These are phyloP conservation scores for Pseudochirops cupreus DNA, from an alignment of 2,797 vertebrate genomes.

Conservation along the genomic window DNA sequence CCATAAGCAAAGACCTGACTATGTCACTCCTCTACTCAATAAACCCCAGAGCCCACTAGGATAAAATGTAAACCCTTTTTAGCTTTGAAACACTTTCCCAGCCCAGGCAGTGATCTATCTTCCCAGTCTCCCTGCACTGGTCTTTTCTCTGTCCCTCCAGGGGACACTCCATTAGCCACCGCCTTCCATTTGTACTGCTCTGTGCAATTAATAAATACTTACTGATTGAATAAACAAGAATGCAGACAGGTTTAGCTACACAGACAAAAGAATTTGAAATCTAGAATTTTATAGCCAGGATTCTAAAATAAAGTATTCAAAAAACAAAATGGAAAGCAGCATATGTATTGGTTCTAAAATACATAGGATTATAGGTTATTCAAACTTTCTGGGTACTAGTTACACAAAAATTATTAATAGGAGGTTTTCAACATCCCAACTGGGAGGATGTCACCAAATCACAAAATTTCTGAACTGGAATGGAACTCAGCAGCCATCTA, in stretches of 20 bases:
- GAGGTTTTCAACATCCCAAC: background rate
- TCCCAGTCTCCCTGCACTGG: background rate
- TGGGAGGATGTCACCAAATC: background rate
- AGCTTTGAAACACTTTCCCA: background rate
- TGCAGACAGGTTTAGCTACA: fast-evolving
- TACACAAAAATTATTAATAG: background rate
- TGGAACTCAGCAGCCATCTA: background rate
- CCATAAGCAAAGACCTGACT: background rate
- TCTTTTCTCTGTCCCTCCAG: background rate
- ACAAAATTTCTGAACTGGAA: background rate
- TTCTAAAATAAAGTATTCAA: background rate
- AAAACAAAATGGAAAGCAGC: background rate
- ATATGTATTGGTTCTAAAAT: background rate
- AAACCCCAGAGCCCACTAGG: background rate
- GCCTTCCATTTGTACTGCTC: background rate
- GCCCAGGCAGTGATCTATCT: background rate
- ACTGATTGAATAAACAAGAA: background rate
- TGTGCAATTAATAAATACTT: background rate
- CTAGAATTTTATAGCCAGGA: background rate
- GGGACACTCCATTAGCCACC: no score
- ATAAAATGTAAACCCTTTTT: background rate
- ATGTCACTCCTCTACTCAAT: background rate
- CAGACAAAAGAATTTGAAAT: background rate
- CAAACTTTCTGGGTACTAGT: background rate
- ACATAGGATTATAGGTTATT: background rate